Evolutionary conservation across 1,140 invertebrate genomes (phyloP).

Genomic region (Aphaenogaster floridana): DNA sequence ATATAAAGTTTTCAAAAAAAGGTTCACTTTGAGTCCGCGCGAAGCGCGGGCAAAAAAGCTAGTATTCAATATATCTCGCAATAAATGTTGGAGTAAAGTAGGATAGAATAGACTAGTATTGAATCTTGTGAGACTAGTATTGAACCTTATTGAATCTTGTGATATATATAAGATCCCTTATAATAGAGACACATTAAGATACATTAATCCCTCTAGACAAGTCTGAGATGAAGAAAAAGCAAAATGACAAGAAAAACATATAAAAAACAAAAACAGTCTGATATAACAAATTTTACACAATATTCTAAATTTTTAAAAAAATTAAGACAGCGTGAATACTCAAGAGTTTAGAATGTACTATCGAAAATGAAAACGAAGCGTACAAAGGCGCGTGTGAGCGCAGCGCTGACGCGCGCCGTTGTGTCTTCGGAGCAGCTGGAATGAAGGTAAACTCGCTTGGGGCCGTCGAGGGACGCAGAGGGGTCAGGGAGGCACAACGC

Average conservation of each 20-base stretch:
- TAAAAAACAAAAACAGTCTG: neutral
- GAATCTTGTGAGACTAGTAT: too few relatives aligned
- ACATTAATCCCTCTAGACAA: neutral
- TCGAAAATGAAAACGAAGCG: neutral
- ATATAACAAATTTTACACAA: neutral
- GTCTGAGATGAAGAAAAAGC: neutral
- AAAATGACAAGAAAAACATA: neutral
- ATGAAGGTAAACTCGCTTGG: conserved; percentile 14
- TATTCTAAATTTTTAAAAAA: neutral
- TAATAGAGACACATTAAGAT: neutral
- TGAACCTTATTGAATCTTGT: neutral
- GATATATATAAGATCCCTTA: neutral
- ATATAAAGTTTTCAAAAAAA: too few relatives aligned
- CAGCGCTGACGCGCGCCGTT: neutral
- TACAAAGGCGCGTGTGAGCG: neutral
- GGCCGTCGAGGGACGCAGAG: conserved; percentile 44
- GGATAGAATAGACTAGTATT: neutral
- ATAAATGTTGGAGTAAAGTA: neutral
- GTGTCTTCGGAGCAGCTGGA: conserved; percentile 19
- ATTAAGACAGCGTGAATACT: neutral
- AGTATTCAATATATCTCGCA: neutral
- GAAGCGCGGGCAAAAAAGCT: too few relatives aligned
- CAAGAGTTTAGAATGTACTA: neutral
- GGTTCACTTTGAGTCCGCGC: too few relatives aligned
- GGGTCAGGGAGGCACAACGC: neutral